These are phyloP conservation scores for Tragelaphus buxtoni DNA, from an alignment of 2,113 vertebrate genomes.

Conservation along the genomic window DNA sequence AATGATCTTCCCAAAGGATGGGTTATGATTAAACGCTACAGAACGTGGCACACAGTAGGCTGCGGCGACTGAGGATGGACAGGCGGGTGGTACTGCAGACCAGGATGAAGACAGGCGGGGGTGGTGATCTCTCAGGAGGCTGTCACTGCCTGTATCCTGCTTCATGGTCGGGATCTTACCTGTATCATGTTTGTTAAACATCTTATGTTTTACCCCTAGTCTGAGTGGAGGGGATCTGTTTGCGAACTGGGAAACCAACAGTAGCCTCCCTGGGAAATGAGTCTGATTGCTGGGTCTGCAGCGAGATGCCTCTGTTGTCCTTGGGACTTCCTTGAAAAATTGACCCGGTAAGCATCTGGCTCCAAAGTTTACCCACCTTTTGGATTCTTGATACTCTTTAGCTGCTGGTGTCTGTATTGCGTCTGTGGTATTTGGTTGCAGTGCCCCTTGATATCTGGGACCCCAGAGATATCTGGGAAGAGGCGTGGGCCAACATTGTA, in stretches of 20 bases:
- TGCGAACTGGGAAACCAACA: not conserved
- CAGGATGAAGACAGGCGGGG: not conserved
- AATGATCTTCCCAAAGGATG: not conserved
- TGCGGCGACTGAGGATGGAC: not conserved
- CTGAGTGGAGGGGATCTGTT: not conserved
- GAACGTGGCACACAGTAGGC: not conserved
- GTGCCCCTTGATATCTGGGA: not conserved
- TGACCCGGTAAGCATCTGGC: not conserved
- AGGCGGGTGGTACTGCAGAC: not conserved
- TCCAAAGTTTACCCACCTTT: not conserved
- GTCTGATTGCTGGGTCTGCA: not conserved
- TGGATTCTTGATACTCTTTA: not conserved
- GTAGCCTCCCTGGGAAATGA: not conserved
- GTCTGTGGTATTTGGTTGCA: not conserved
- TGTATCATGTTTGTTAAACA: not conserved
- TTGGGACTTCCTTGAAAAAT: not conserved
- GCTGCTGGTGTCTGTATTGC: not conserved
- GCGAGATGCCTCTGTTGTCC: not conserved
- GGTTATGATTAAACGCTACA: not conserved
- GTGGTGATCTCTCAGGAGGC: not conserved
- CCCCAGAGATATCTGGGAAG: not conserved
- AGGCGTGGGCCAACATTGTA: not conserved
- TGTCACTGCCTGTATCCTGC: not conserved
- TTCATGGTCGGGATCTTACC: not conserved
- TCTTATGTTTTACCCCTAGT: not conserved